Base-by-base conservation (phyloP, 2,113 vertebrate species). In the Tichodroma muraria region DNA sequence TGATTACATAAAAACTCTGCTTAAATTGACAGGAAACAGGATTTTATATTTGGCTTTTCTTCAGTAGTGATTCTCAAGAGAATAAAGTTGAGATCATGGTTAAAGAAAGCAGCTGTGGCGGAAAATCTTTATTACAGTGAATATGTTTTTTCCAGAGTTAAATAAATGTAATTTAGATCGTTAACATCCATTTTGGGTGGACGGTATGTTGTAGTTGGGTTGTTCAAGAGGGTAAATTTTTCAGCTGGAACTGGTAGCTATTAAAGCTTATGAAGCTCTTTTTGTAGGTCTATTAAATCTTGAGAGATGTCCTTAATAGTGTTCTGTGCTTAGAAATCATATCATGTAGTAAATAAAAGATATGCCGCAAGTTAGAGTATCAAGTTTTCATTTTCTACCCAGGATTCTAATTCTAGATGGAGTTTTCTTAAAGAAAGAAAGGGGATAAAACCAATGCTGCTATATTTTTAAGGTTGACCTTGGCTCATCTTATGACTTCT, bases 1-100 rank as follows among this genome's bases (percentile, higher is more conserved):
- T 97, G 96, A 95, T 97, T 97, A 94, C 93, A 89, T 94, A 91
- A 97, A 96, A 97, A 93, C 97, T 97, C 96, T 97, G 96, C 90
- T 96, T 95, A 85, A 93, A 94, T 96, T 96, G 92, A 96, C 97
- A 96, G 95, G 96, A 97, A 97, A 93, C 68, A 85, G 92, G 88
- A 82, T 96, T 97, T 97, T 97, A 85, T 90, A 95, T 96, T 95
- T 96, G 96, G 96, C 95, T 94, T 95, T 96, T 97, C 95, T 96
- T 97, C 93, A 95, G 40, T 95, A 92, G 86, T 89, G 89, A 95
- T 94, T 96, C 94, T 95, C 97, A 76, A 83, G 94, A 97, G 94
- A 94, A 93, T 90, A 76, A 93, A 96, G 91, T 96, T 97, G 95
- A 97, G 93, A 94, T 97, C 90, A 95, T 94, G 93, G 94, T 96